Base-by-base conservation (phyloP, 2,113 vertebrate species). In the Siphamia tubifer region DNA sequence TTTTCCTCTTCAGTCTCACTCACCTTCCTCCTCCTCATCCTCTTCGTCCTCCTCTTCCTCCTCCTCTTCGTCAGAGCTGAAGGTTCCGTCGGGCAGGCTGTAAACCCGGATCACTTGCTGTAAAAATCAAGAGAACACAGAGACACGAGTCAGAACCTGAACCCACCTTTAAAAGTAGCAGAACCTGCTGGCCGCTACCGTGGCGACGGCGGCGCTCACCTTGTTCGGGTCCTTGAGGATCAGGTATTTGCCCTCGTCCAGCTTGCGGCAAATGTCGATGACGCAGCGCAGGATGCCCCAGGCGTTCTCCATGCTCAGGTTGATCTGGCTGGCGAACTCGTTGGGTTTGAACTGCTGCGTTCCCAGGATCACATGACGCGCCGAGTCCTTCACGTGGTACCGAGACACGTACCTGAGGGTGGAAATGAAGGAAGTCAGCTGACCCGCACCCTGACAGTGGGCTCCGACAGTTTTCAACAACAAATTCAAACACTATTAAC, bases 161-260 rank as follows among this genome's bases (percentile, higher is more conserved):
- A 30, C 10, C 28, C n/a, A n/a, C n/a, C n/a, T n/a, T n/a, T n/a
- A n/a, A n/a, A n/a, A n/a, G n/a, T n/a, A n/a, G n/a, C 28, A 30
- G 28, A 30, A 30, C 28, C 28, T 30, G 1, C 28, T 30, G 28
- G 28, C 10, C 10, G 28, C 10, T 30, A 6, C 10, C 4, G 13
- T 11, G 13, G 39, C 1, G 25, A 0, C 0, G 19, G 1, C 36
- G 5, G 36, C 36, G 36, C 91, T 91, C 74, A 93, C 94, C 94
- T 99, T 99, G 92, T 99, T 99, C 78, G 98, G 98, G 87, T 99
- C 98, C 87, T 99, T 99, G 43, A 99, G 95, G 90, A 99, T 98
- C 72, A 99, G 96, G 91, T 99, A 99, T 74, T 99, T 99, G 56
- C 98, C 98, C 92, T 99, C 97, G 6, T 99, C 97, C 88, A 99